These are phyloP conservation scores for Asarcornis scutulata DNA, from an alignment of 2,113 vertebrate genomes.

Conservation along the genomic window DNA sequence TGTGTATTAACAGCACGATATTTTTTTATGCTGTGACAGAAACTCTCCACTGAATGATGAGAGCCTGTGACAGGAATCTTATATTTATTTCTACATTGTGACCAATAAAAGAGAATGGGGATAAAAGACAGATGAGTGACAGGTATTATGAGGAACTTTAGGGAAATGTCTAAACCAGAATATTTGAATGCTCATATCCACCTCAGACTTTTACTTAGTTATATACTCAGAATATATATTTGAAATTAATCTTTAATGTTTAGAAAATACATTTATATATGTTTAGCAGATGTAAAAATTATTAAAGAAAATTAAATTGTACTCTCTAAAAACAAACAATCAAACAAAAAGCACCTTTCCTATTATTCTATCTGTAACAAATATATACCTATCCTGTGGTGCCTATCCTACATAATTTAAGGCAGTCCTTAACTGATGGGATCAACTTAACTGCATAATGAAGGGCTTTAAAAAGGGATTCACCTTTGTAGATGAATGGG, in stretches of 20 bases:
- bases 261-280: neutral
- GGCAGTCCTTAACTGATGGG: neutral
- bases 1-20: neutral
- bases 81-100: neutral
- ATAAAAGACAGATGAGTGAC: neutral
- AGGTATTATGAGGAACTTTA: neutral
- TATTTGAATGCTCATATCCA: neutral
- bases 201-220: neutral
- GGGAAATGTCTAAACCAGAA: neutral
- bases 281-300: neutral
- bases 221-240: neutral
- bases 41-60: neutral
- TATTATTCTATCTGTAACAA: neutral
- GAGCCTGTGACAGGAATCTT: accelerated
- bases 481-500: neutral
- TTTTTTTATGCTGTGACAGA: neutral
- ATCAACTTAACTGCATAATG: neutral
- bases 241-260: neutral
- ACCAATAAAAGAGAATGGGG: neutral
- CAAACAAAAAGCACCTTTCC: neutral
- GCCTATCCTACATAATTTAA: neutral
- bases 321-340: accelerated
- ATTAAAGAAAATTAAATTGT: neutral
- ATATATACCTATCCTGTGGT: neutral
- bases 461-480: neutral